Percentiles rank a stretch among this genome's conserved stretches.
phyloP scores from a whole-genome alignment of 2,797 vertebrate genomes.

The Sebastes matsubarae region DNA sequence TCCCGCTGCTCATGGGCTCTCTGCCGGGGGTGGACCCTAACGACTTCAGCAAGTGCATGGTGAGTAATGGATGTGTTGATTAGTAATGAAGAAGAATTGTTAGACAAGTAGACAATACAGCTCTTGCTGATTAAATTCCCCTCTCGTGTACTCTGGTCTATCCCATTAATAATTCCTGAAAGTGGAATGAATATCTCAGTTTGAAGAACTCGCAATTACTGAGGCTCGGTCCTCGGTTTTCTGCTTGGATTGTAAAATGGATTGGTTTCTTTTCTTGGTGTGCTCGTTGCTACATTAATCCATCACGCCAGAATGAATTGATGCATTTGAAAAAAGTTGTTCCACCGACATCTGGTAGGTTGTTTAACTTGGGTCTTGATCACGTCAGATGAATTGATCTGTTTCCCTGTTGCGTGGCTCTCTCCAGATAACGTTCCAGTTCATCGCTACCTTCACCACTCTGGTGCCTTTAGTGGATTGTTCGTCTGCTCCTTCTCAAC shows the following conservation, averaged over 20 bases:
- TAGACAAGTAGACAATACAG: slow-evolving; percentile 53
- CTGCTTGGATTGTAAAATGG: slow-evolving; percentile 57
- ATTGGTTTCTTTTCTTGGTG: slow-evolving; percentile 45
- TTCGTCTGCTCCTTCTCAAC: slow-evolving; percentile 90
- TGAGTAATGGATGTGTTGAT: slow-evolving; percentile 76
- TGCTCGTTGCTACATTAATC: slow-evolving; percentile 57
- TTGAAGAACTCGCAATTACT: slow-evolving; percentile 66
- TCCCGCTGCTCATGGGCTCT: slow-evolving; percentile 95
- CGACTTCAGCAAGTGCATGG: slow-evolving; percentile 99
- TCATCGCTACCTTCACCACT: slow-evolving; percentile 97
- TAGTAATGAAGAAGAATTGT: slow-evolving; percentile 60
- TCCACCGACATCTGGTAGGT: slow-evolving; percentile 34
- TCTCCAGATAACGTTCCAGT: slow-evolving; percentile 97
- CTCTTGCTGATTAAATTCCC: slow-evolving; percentile 58
- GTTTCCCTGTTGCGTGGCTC: slow-evolving; percentile 13
- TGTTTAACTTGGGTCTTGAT: slow-evolving; percentile 36
- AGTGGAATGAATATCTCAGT: slow-evolving; percentile 63
- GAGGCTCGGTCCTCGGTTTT: slow-evolving; percentile 38
- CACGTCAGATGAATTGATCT: slow-evolving; percentile 40
- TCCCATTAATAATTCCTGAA: slow-evolving; percentile 66
- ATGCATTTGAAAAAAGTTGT: slow-evolving; percentile 34
- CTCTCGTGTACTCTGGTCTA: slow-evolving; percentile 22
- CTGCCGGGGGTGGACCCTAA: slow-evolving; percentile 97
- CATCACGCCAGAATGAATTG: slow-evolving; percentile 40
- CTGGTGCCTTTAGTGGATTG: slow-evolving; percentile 99